A percentile compares a stretch with the other conserved stretches of the same genome.
Conservation (phyloP, 1,140 invertebrate genomes). For the Meloidogyne exigua region DNA sequence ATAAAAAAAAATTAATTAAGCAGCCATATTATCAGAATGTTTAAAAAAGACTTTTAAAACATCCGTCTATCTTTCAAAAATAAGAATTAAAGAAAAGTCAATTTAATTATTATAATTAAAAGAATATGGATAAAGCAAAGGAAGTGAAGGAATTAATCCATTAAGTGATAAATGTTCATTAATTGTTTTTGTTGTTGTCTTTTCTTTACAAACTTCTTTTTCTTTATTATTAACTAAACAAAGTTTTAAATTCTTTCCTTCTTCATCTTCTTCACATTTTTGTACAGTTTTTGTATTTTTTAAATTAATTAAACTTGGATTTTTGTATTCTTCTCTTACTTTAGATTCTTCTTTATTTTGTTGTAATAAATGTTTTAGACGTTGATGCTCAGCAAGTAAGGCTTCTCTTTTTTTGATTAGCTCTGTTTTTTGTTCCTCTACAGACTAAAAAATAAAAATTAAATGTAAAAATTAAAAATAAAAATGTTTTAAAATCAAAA, state of each 20-base stretch:
- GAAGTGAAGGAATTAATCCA: background rate
- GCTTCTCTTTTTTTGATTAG: conserved; percentile 7
- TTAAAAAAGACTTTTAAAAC: no score
- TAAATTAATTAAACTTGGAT: background rate
- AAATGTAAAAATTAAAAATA: background rate
- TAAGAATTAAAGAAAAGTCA: no score
- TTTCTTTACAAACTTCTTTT: background rate
- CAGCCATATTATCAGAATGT: no score
- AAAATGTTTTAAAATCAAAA: background rate
- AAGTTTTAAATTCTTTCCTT: background rate
- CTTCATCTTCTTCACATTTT: background rate
- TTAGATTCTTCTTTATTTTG: background rate
- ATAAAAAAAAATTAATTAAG: no score
- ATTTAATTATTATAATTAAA: background rate
- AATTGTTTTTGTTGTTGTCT: background rate
- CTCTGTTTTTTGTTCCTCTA: conserved; percentile 14
- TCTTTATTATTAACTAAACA: background rate
- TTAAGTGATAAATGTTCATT: background rate
- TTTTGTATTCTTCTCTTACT: background rate
- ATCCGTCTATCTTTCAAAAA: no score
- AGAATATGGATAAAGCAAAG: background rate
- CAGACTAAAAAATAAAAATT: conserved; percentile 19
- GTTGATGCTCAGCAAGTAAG: conserved; percentile 20
- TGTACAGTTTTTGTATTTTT: background rate
- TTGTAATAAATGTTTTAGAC: background rate